Base-by-base conservation (phyloP, 2,888 invertebrate genomes). In the Melikaiella ostensackeni region DNA sequence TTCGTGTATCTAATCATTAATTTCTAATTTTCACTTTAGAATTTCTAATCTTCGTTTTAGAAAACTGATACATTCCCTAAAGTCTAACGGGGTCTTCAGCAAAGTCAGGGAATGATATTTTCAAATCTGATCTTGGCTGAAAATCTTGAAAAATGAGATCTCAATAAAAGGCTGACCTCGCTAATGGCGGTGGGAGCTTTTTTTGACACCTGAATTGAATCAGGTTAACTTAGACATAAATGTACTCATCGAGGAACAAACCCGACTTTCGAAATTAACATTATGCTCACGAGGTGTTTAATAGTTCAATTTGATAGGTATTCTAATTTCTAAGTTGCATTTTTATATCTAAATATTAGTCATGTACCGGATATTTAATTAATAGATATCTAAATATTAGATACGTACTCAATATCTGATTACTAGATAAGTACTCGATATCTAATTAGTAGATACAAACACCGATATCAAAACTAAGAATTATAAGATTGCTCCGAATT, bases 291-390 rank as follows among this genome's bases (percentile, higher is more conserved):
- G 30, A 70, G 30, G 27, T 30, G 50, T 70, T 70, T 70, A 70
- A 70, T 70, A 70, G 50, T 50, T 59, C 59, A 13, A 59, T 59
- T 46, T 64, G 42, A 64, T 70, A 70, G 64, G 21, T 46, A 66
- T 27, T 19, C 46, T 66, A 66, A 24, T 66, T 66, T 66, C 19
- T 70, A 70, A 50, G 70, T 70, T 70, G 70, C 70, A 70, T 70
- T 70, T 70, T 70, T 70, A 70, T 70, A 63, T 63, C 13, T 63
- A 35, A 63, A 35, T 38, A 33, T 27, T 50, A 70, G 46, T 27
- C 30, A 70, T 16, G 16, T 46, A n/a, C 33, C n/a, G 19, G 24
- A 66, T 24, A 57, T 57, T 11, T 24, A 11, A 64, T 21, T 64
- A 38, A 46, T 19, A 46, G 46, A 46, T 19, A 46, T 46, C 35